Percentiles rank a stretch among this genome's conserved stretches.
Conservation (phyloP, 2,797 vertebrate genomes). For the Cossypha polioptera region DNA sequence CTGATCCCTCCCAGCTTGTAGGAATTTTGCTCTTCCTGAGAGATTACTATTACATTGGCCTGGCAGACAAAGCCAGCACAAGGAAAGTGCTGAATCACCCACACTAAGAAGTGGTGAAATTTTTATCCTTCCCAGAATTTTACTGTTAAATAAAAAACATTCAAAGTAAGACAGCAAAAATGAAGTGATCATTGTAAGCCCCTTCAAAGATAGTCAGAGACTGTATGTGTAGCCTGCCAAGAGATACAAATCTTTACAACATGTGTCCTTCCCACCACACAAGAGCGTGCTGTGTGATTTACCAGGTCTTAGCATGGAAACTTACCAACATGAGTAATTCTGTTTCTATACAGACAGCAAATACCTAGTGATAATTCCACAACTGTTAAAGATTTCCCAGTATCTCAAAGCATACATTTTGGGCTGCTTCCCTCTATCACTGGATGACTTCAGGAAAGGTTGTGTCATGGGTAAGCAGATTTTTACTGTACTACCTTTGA, state of each 20-base stretch:
- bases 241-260: not conserved
- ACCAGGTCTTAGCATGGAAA: not conserved
- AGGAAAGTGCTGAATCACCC: not conserved
- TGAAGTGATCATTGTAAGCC: not conserved
- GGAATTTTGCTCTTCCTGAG: not conserved
- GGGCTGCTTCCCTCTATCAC: not conserved
- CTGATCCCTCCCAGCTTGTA: not conserved
- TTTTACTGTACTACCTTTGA: not conserved
- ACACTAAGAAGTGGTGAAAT: not conserved
- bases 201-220: not conserved
- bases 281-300: not conserved
- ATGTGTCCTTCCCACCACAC: not conserved
- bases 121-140: not conserved
- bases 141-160: not conserved
- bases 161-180: not conserved
- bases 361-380: not conserved
- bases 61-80: not conserved
- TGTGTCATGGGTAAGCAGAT: not conserved
- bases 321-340: not conserved
- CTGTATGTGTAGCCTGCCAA: not conserved
- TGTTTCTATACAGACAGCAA: not conserved
- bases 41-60: rapidly evolving
- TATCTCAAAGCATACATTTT: not conserved
- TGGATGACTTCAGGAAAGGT: not conserved
- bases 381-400: not conserved